Evolutionary conservation across 1,140 invertebrate species (phyloP), one percentile per base, ranked within the genome.

Genomic region (Lethrus apterus): DNA sequence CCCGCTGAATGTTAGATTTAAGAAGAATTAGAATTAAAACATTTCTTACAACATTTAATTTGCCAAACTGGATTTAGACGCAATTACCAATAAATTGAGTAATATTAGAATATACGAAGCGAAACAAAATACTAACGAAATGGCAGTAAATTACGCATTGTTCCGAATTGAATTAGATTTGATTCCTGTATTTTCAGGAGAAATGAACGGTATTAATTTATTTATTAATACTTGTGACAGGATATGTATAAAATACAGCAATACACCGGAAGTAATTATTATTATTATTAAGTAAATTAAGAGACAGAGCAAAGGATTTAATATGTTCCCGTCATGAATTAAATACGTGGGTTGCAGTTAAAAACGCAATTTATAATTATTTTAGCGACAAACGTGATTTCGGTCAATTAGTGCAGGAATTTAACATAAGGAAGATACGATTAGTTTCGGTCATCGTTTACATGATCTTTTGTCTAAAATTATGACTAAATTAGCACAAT

Each of bases 311-410:
- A 11, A 36, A 36, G 21, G 21, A 2, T 9, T 9, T 36, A 2
- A 36, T 36, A 19, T 36, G 34, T 36, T 36, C 34, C 7, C 5
- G 34, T 11, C 18, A 36, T 36, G 34, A 36, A 36, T 19, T 19
- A 36, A 19, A 36, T 19, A 36, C 34, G 9, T 36, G 34, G 34
- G 34, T 10, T 9, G 11, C 10, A 20, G 14, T 33, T 33, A 33
- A 33, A 8, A 33, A 2, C 2, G 32, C 32, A 9, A 33, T 33
- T 2, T 15, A 33, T 11, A 36, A 19, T 36, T 36, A 36, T 36
- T 36, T 36, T 14, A 19, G 17, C 3, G 34, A 36, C n/a, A 36
- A 36, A 36, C 8, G 34, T 19, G 34, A 36, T 36, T 36, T 36
- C 14, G 34, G 34, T n/a, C 34, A 36, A 36, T 20, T 36, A 1